Conservation (phyloP, 2,888 invertebrate species). For the Hypselothyrea guttata region DNA sequence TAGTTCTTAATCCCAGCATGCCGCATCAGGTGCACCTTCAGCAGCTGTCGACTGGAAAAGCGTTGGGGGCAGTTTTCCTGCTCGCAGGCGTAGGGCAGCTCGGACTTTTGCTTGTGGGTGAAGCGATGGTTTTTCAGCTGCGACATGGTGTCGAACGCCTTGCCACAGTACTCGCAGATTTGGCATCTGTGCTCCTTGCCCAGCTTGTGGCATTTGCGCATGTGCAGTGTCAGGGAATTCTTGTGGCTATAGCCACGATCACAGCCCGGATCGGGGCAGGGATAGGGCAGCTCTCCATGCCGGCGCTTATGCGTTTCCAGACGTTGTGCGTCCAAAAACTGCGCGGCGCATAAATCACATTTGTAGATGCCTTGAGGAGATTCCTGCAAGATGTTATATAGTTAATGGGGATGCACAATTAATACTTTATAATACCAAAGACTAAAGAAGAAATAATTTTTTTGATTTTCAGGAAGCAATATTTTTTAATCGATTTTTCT, state of each 20-base stretch:
- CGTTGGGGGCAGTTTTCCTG: constrained; percentile 59
- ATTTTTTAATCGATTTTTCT: no score
- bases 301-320: constrained; percentile 62
- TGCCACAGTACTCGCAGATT: constrained; percentile 78
- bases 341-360: constrained; percentile 58
- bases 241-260: constrained; percentile 67
- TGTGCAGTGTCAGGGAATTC: constrained; percentile 68
- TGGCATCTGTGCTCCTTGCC: constrained; percentile 66
- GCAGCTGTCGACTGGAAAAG: constrained; percentile 70
- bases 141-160: constrained; percentile 63
- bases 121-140: constrained; percentile 71
- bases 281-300: constrained; percentile 65
- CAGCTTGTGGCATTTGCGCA: constrained; percentile 63
- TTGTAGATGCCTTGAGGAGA: constrained; percentile 22
- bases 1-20: constrained; percentile 80
- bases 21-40: constrained; percentile 78
- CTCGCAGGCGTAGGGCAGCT: constrained; percentile 63
- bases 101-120: constrained; percentile 65
- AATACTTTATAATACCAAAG: no score
- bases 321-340: constrained; percentile 53
- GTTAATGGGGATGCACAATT: no score
- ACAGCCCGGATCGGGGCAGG: constrained; percentile 62
- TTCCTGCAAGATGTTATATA: neutral
- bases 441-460: no score
- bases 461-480: no score